Evolutionary conservation across 2,888 invertebrate genomes (phyloP), one percentile per base, ranked within the genome.

Genomic region (Habrosyne pyritoides): DNA sequence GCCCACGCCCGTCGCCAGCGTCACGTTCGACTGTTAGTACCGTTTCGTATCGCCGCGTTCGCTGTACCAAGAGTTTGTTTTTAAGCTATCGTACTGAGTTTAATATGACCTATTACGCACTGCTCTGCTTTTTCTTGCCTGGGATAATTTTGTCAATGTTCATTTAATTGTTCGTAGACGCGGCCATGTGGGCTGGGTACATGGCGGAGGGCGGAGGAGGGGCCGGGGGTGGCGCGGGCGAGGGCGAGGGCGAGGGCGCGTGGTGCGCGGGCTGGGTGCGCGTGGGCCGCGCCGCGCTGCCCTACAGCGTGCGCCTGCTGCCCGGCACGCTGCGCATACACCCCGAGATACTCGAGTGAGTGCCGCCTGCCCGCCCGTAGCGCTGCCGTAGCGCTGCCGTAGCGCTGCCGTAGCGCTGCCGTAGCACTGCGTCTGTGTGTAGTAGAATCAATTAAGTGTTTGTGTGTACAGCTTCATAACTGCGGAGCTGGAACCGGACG

Each of bases 1-100:
- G 54, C 81, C 77, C 52, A 64, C 66, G 53, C 73, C 57, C 56
- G 70, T 75, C 52, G 85, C 81, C 24, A 92, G 94, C 65, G 93
- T 96, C 53, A 97, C 96, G 55, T 94, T 96, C 66, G 94, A 96
- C 86, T 96, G 96, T 96, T 81, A 93, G 94, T 75, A 33, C 10
- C n/a, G n/a, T n/a, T n/a, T n/a, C n/a, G n/a, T n/a, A n/a, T n/a
- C n/a, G n/a, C n/a, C n/a, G n/a, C n/a, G n/a, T n/a, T n/a, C n/a
- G n/a, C n/a, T n/a, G n/a, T n/a, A n/a, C n/a, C n/a, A n/a, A n/a
- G n/a, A n/a, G n/a, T n/a, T n/a, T n/a, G n/a, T n/a, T n/a, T n/a
- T n/a, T n/a, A n/a, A n/a, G n/a, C n/a, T n/a, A n/a, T n/a, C n/a
- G n/a, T n/a, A n/a, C n/a, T n/a, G n/a, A n/a, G n/a, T n/a, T n/a